Base-by-base conservation (phyloP, 2,797 vertebrate genomes). In the Craterocephalus amniculus region DNA sequence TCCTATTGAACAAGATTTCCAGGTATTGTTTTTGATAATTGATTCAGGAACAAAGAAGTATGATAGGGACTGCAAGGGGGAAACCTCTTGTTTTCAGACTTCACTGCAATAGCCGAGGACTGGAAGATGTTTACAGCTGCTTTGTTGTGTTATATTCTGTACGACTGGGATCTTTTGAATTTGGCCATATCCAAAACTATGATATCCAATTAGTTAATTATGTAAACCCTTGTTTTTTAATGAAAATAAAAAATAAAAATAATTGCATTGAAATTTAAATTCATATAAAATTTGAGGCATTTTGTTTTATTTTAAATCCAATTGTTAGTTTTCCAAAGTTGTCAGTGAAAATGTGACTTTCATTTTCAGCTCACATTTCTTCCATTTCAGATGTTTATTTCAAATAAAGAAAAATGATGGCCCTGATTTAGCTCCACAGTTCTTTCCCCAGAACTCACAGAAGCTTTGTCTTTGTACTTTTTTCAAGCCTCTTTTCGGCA, bases 211-310 rank as follows among this genome's bases (percentile, higher is more conserved):
- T n/a, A n/a, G n/a, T n/a, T n/a, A 83, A 90, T 93, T 88, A 90
- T 83, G 70, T 48, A 74, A 85, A 87, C 84, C 83, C 83, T 80
- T 89, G 86, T 90, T 91, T 89, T 74, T 56, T n/a, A n/a, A n/a
- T n/a, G n/a, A n/a, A n/a, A n/a, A 77, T 74, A 70, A 74, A 79
- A 34, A 61, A 87, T 76, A 29, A 29, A 29, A 29, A 29, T 29
- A 29, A 29, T 29, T 5, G 2, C 5, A 29, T 5, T 29, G 29
- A 5, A 29, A 29, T 29, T 29, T 5, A 29, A 29, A 29, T 29
- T 29, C 2, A 29, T 29, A 29, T 29, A 29, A 29, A 29, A 29
- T 29, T 29, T 29, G 29, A 29, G 2, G 5, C 2, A 36, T 36
- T 36, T 36, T 11, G 35, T 36, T 36, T 36, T 36, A 36, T 36